phyloP scores from a whole-genome alignment of 2,113 vertebrate genomes.

The Nansenia antarctica region DNA sequence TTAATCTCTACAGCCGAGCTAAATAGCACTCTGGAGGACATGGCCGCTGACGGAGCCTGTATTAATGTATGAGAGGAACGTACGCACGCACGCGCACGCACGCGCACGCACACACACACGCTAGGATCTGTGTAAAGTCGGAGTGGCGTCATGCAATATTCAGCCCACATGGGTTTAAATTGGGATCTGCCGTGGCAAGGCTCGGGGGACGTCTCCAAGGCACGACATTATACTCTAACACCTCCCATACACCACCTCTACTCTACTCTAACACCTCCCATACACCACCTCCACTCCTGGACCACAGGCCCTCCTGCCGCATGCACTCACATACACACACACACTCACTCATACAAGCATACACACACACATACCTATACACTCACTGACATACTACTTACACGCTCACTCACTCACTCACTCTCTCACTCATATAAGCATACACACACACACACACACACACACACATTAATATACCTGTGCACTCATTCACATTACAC shows the following conservation, averaged over 20 bases:
- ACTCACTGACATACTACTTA: neutral
- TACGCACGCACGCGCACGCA: neutral
- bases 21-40: neutral
- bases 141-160: conserved; percentile 31
- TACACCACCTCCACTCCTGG: neutral
- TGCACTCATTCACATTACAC: no score
- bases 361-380: neutral
- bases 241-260: conserved; percentile 1
- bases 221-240: neutral
- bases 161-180: neutral
- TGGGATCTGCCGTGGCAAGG: neutral
- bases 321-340: conserved; percentile 11
- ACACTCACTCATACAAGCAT: neutral
- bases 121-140: conserved; percentile 6
- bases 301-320: neutral
- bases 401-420: neutral
- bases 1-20: neutral
- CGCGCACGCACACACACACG: conserved; percentile 6
- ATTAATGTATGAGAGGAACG: neutral
- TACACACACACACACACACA: neutral
- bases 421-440: conserved; percentile 19
- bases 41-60: neutral
- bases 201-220: neutral
- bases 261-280: neutral
- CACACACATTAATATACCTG: no score